Evolutionary conservation across 2,113 vertebrate genomes (phyloP), one percentile per base, ranked within the genome.

Genomic region (Psophia crepitans): DNA sequence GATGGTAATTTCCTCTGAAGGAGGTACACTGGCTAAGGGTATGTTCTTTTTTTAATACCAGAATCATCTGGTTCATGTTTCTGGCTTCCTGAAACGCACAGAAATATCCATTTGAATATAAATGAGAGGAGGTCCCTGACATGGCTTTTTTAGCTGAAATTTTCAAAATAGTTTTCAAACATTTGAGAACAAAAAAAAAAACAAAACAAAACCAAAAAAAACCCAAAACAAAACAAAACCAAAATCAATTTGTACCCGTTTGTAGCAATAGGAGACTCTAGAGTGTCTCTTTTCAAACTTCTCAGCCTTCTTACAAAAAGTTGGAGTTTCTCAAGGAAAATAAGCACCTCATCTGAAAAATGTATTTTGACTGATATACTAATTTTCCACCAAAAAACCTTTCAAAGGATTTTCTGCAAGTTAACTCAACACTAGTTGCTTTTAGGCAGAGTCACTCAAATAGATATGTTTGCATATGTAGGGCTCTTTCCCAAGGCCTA

Each of bases 41-140:
- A 84, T 28, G 44, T 90, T 93, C 90, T 91, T 93, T 93, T 95
- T 88, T 93, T 89, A 94, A 95, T 87, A 93, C 74, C 70, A 97
- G 92, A 93, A 92, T 96, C 60, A 95, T 81, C 68, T 96, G 73
- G 77, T 86, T 95, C 6, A 5, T 92, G 76, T 84, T 94, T 93
- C 74, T 87, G 81, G 76, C 84, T 94, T 96, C 73, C 86, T 89
- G 84, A 96, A 90, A 68, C 35, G 84, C 54, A 87, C 39, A 92
- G 74, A 84, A 95, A 79, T 89, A 96, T 51, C 84, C 18, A 51
- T 76, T 57, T 88, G 84, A 90, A 93, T 68, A 91, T 71, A 93
- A 95, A 87, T 87, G 69, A 92, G 61, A 94, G 53, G 39, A 95
- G 83, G 64, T 41, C 69, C 44, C 74, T 94, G 39, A 75, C 60